phyloP scores from a whole-genome alignment of 2,888 invertebrate genomes.

The Napeogenes inachia region DNA sequence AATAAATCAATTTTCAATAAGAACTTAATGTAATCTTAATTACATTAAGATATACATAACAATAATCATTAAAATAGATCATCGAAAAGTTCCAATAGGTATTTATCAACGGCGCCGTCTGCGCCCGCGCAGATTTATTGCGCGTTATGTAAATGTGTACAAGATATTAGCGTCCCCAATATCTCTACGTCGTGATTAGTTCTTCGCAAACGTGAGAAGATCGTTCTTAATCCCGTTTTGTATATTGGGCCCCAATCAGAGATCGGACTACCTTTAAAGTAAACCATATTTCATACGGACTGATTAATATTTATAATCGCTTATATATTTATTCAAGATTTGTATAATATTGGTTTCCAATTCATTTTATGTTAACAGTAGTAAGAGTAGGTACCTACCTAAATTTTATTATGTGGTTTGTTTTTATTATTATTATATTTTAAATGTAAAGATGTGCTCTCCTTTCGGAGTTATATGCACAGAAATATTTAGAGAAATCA shows the following conservation, averaged over 20 bases:
- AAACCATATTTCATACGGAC: not conserved
- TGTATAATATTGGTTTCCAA: too few species aligned
- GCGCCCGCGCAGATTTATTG: slow-evolving; percentile 64
- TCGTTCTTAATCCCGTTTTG: slow-evolving; percentile 27
- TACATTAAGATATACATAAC: slow-evolving; percentile 21
- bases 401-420: too few species aligned
- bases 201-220: slow-evolving; percentile 23
- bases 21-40: too few species aligned
- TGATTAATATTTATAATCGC: too few species aligned
- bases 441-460: too few species aligned
- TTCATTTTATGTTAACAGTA: too few species aligned
- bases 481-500: too few species aligned
- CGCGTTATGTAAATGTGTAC: slow-evolving; percentile 73
- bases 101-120: slow-evolving; percentile 67
- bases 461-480: too few species aligned
- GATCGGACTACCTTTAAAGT: slow-evolving; percentile 22
- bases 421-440: too few species aligned
- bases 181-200: slow-evolving; percentile 71
- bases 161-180: slow-evolving; percentile 74
- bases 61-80: slow-evolving; percentile 53
- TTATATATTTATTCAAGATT: too few species aligned
- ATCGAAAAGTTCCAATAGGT: slow-evolving; percentile 60
- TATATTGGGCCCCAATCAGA: slow-evolving; percentile 17
- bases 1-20: too few species aligned
- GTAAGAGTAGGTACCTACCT: too few species aligned